These are phyloP conservation scores for Labia minor DNA, from an alignment of 2,888 invertebrate species.

Conservation along the genomic window DNA sequence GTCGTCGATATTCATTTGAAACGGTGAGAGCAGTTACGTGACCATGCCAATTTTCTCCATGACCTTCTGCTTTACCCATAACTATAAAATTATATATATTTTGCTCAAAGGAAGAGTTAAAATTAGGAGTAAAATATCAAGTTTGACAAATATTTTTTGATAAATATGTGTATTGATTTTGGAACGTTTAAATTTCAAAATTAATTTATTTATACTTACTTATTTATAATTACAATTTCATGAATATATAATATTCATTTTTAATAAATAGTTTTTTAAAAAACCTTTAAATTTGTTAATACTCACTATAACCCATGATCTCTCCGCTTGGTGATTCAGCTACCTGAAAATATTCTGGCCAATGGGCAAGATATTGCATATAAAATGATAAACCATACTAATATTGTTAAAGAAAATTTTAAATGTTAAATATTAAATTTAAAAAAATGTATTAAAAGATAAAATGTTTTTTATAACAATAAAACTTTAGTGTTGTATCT, in stretches of 20 bases:
- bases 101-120: conserved; percentile 20
- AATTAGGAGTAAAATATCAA: conserved; percentile 14
- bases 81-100: conserved; percentile 45
- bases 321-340: conserved; percentile 92
- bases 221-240: too few relatives aligned
- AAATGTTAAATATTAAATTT: too few relatives aligned
- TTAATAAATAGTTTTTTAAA: too few relatives aligned
- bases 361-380: conserved; percentile 92
- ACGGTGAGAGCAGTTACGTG: conserved; percentile 98
- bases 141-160: too few relatives aligned
- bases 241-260: too few relatives aligned
- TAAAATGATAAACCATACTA: conserved; percentile 86
- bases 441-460: too few relatives aligned
- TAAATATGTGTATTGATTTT: too few relatives aligned
- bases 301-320: conserved; percentile 97
- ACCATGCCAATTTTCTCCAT: conserved; percentile 95
- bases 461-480: too few relatives aligned
- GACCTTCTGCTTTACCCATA: conserved; percentile 98
- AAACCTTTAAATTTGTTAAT: too few relatives aligned
- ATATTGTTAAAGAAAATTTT: conserved; percentile 23
- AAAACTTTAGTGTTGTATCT: too few relatives aligned
- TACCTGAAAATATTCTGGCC: conserved; percentile 98
- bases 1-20: conserved; percentile 81
- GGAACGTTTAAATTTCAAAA: too few relatives aligned
- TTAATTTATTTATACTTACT: too few relatives aligned